Percentiles rank a stretch among this genome's conserved stretches.
phyloP scores from a whole-genome alignment of 1,140 invertebrate genomes.

The Archegozetes longisetosus region DNA sequence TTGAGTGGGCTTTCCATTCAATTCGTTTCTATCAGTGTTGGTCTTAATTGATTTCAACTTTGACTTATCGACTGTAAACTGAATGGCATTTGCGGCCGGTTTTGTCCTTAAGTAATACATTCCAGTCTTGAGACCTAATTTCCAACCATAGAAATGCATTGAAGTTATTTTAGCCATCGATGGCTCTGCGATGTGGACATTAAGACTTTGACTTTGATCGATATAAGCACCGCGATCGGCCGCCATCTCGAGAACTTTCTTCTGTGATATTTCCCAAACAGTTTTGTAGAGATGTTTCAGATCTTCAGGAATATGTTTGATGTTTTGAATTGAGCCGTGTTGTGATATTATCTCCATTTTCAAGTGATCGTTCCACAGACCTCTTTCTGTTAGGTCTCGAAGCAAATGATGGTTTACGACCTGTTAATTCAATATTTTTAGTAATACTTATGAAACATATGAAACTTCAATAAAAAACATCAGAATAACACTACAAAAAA shows the following conservation, averaged over 20 bases:
- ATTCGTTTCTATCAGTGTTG: too few species aligned
- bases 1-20: slow-evolving; percentile 35
- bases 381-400: slow-evolving; percentile 72
- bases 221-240: slow-evolving; percentile 94
- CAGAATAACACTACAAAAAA: too few species aligned
- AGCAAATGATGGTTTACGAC: slow-evolving; percentile 93
- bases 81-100: slow-evolving; percentile 85
- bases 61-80: slow-evolving; percentile 92
- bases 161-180: slow-evolving; percentile 85
- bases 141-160: slow-evolving; percentile 98
- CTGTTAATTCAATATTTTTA: too few species aligned
- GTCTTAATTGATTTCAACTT: too few species aligned
- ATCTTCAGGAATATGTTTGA: slow-evolving; percentile 69
- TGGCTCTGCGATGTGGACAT: slow-evolving; percentile 87
- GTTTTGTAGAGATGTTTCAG: slow-evolving; percentile 89
- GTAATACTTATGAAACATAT: too few species aligned
- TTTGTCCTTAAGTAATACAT: slow-evolving; percentile 98
- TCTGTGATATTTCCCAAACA: slow-evolving; percentile 96
- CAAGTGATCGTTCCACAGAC: slow-evolving; percentile 91
- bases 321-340: slow-evolving; percentile 85
- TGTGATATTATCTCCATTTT: slow-evolving; percentile 83
- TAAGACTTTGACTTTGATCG: slow-evolving; percentile 95
- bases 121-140: slow-evolving; percentile 83
- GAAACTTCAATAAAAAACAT: too few species aligned
- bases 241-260: slow-evolving; percentile 87